Base-by-base conservation (phyloP, 2,888 invertebrate species). In the Diarsia brunnea region DNA sequence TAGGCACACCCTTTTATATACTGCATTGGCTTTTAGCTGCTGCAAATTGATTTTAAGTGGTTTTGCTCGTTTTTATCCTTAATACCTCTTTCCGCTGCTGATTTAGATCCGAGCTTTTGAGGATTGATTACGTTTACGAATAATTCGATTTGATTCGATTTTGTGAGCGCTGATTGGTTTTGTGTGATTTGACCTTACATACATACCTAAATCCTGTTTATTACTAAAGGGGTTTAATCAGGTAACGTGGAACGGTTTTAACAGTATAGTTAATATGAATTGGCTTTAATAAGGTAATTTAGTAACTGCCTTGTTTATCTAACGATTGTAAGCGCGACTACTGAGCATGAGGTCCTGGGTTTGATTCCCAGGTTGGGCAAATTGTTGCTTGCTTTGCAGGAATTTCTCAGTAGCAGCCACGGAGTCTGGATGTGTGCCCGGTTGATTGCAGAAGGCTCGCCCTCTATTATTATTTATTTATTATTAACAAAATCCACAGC, bases 21-120 rank as follows among this genome's bases (percentile, higher is more conserved):
- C 80, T 82, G 75, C 87, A 87, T 85, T 87, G 85, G 77, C 87
- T 78, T 87, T 84, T 79, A 87, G 79, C 77, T 82, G 65, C 79
- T 87, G 77, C 87, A 82, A 85, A 85, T 87, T 87, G 84, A 81
- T 83, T 86, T 86, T 83, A 82, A 87, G 78, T 82, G 86, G 86
- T 76, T 85, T 86, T 73, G 38, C 67, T 82, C 74, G 79, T 82
- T 85, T 85, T 82, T 82, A 84, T 55, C 60, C 66, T 24, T 67
- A 84, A 77, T 74, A 45, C 70, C 47, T 78, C 55, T 77, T 75
- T 75, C 45, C 45, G 71, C 51, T 74, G 64, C 73, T 76, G 76
- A 79, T 72, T 85, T 83, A 72, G 71, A 76, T 75, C 73, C 64
- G 43, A 49, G 66, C 38, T 64, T 69, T 63, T 55, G 45, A 74